These are phyloP conservation scores for Raja brachyura DNA, from an alignment of 2,113 vertebrate species.

Conservation along the genomic window DNA sequence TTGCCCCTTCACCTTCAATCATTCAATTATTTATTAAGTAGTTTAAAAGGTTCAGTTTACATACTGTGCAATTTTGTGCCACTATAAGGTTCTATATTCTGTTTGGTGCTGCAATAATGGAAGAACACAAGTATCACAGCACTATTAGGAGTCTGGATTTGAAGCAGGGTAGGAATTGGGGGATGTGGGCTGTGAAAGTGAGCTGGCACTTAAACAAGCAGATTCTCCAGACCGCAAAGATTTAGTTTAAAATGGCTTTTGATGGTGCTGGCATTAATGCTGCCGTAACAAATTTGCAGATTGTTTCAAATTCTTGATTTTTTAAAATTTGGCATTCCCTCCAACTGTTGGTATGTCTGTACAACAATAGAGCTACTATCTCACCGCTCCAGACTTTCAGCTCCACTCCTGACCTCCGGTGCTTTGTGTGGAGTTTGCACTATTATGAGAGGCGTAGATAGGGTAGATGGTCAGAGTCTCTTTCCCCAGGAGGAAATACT, in stretches of 20 bases:
- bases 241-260: neutral
- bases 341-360: neutral
- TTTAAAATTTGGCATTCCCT: neutral
- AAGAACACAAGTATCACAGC: neutral
- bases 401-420: too few relatives aligned
- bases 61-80: neutral
- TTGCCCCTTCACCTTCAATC: constrained; percentile 27
- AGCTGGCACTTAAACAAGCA: neutral
- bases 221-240: neutral
- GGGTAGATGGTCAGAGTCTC: too few relatives aligned
- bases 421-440: too few relatives aligned
- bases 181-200: neutral
- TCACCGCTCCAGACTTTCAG: too few relatives aligned
- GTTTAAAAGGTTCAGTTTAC: constrained; percentile 7
- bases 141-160: neutral
- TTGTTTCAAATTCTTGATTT: neutral
- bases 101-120: neutral
- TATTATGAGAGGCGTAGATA: too few relatives aligned
- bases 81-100: neutral
- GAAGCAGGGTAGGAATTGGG: neutral
- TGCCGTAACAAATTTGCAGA: neutral
- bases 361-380: too few relatives aligned
- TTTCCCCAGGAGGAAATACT: too few relatives aligned
- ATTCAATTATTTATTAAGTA: constrained; percentile 20
- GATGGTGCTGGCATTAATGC: neutral